Evolutionary conservation across 2,113 vertebrate species (phyloP), one percentile per base, ranked within the genome.

Genomic region (Petrocephalus microphthalmus): DNA sequence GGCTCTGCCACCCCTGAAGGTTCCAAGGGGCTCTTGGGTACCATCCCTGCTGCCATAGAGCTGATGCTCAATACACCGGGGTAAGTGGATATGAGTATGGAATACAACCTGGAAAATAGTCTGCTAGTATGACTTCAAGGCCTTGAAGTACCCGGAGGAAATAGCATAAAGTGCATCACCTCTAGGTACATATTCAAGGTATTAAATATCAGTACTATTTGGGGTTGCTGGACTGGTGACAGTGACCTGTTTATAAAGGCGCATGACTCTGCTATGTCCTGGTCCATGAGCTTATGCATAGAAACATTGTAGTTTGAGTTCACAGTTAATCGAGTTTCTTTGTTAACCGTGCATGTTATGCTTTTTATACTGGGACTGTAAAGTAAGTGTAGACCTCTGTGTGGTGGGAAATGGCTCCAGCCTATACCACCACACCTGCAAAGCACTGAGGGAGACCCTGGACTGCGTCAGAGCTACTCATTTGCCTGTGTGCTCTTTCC

Each of bases 1-100:
- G 97, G 97, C 89, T 98, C 97, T 0, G 98, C 98, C 84, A 97
- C 96, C 10, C 93, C 94, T 0, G 93, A 95, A 7, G 96, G 96
- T 85, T 95, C 95, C 0, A 93, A 92, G 10, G 95, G 96, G 33
- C 95, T 97, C 88, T 96, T 99, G 89, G 94, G 93, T 0, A 92
- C 96, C 88, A 91, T 99, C 53, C 96, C 97, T 0, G 93, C 95
- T 2, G 98, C 97, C 45, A 92, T 98, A 37, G 94, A 96, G 88
- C 94, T 97, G 87, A 95, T 99, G 97, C 95, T 96, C 60, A 93
- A 93, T 47, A 96, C 96, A 0, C 90, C 95, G 56, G 96, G 97
- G 97, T 98, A 94, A 90, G 94, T 67, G n/a, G 22, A 49, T 84
- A 2, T 37, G 15, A 25, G n/a, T 33, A 49, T 33, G 54, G 53